A percentile compares a stretch with the other conserved stretches of the same genome.
phyloP scores from a whole-genome alignment of 2,113 vertebrate genomes.

The Toxotes jaculatrix region DNA sequence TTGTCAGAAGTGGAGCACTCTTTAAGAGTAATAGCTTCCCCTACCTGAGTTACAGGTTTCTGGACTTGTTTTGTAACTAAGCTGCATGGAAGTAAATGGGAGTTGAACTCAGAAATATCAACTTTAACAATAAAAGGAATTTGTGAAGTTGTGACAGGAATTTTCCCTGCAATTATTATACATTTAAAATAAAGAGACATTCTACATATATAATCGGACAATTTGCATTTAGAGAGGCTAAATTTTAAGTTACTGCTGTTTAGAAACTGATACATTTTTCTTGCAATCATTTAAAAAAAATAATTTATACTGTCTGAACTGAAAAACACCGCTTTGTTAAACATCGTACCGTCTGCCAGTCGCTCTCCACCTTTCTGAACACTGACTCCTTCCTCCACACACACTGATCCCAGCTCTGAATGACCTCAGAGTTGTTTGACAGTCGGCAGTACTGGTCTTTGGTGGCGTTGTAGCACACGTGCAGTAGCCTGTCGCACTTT shows the following conservation, averaged over 20 bases:
- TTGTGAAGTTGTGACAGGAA: too few species aligned
- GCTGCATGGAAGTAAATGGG: too few species aligned
- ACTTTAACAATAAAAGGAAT: too few species aligned
- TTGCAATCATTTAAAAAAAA: neutral
- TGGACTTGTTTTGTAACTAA: too few species aligned
- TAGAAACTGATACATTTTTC: neutral
- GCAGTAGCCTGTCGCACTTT: constrained; percentile 86
- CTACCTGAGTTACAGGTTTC: too few species aligned
- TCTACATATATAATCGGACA: too few species aligned
- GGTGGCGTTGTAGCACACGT: constrained; percentile 87
- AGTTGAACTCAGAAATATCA: too few species aligned
- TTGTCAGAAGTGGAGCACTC: too few species aligned
- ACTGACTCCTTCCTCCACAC: constrained; percentile 89
- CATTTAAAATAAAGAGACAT: too few species aligned
- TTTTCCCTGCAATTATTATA: too few species aligned
- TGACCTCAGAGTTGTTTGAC: constrained; percentile 85
- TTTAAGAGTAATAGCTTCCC: too few species aligned
- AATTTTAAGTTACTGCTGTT: neutral
- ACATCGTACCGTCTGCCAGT: constrained; percentile 94
- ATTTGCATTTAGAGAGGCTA: neutral
- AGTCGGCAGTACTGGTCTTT: constrained; percentile 89
- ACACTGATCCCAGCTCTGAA: constrained; percentile 89
- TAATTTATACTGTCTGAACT: neutral
- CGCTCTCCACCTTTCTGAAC: constrained; percentile 92
- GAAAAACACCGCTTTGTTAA: neutral